Percentiles rank a stretch among this genome's conserved stretches.
Conservation (phyloP, 2,888 invertebrate genomes). For the Aporophyla lueneburgensis region DNA sequence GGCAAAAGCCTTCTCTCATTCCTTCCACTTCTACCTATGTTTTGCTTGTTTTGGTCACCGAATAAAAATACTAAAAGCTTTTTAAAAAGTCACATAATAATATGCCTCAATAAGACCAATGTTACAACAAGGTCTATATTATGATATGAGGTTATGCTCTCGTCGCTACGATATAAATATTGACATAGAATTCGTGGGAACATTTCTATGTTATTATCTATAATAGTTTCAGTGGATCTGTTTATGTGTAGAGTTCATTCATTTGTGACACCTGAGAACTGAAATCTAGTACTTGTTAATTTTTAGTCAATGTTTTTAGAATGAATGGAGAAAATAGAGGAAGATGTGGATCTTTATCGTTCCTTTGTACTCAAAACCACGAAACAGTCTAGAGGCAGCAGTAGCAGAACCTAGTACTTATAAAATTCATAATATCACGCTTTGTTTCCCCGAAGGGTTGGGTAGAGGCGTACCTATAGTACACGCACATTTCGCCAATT, state of each 20-base stretch:
- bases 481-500: too few relatives aligned
- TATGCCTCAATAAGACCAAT: not conserved
- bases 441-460: too few relatives aligned
- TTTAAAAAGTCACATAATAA: not conserved
- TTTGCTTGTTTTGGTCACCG: not conserved
- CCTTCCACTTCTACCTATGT: not conserved
- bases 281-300: not conserved
- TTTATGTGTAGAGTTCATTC: constrained; percentile 11
- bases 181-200: constrained; percentile 44
- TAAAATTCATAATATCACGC: too few relatives aligned
- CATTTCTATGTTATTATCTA: constrained; percentile 22
- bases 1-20: not conserved
- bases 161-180: constrained; percentile 36
- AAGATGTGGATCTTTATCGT: not conserved
- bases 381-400: too few relatives aligned
- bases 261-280: constrained; percentile 1
- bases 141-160: not conserved
- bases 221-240: constrained; percentile 11
- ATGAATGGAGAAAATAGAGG: not conserved
- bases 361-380: not conserved
- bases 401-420: too few relatives aligned
- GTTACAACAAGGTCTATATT: not conserved
- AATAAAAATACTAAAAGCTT: not conserved
- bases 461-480: too few relatives aligned
- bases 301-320: not conserved